phyloP scores from a whole-genome alignment of 2,797 vertebrate genomes.

The Dipus sagitta region DNA sequence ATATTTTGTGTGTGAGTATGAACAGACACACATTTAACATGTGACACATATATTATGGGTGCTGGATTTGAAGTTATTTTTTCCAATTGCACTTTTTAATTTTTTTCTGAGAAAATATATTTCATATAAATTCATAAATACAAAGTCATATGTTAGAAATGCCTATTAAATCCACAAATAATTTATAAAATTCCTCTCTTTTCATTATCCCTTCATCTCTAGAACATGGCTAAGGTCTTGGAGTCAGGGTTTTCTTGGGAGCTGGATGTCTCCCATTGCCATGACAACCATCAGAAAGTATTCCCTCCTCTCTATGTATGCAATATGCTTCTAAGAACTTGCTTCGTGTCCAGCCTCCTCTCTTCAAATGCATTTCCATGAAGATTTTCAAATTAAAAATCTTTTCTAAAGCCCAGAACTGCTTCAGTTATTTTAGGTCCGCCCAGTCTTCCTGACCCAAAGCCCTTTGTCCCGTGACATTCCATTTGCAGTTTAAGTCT shows the following conservation, averaged over 20 bases:
- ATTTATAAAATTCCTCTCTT: neutral
- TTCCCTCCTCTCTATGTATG: neutral
- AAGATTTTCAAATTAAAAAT: neutral
- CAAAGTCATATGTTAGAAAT: neutral
- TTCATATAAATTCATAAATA: neutral
- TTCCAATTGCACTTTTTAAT: neutral
- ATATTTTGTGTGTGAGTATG: neutral
- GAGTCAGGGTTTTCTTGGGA: neutral
- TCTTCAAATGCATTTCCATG: neutral
- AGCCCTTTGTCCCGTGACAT: neutral
- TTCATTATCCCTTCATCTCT: neutral
- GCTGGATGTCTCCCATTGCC: neutral
- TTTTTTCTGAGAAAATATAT: conserved; percentile 31
- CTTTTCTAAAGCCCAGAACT: neutral
- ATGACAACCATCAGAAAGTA: neutral
- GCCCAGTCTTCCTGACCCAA: neutral
- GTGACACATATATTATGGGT: neutral
- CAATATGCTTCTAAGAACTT: neutral
- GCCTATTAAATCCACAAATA: neutral
- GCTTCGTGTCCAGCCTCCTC: neutral
- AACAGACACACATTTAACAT: neutral
- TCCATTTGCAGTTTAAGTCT: neutral
- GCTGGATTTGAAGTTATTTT: conserved; percentile 8
- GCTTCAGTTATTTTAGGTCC: neutral
- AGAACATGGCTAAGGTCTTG: neutral